These are phyloP conservation scores for Urocitellus parryii DNA, from an alignment of 2,113 vertebrate species.

Conservation along the genomic window DNA sequence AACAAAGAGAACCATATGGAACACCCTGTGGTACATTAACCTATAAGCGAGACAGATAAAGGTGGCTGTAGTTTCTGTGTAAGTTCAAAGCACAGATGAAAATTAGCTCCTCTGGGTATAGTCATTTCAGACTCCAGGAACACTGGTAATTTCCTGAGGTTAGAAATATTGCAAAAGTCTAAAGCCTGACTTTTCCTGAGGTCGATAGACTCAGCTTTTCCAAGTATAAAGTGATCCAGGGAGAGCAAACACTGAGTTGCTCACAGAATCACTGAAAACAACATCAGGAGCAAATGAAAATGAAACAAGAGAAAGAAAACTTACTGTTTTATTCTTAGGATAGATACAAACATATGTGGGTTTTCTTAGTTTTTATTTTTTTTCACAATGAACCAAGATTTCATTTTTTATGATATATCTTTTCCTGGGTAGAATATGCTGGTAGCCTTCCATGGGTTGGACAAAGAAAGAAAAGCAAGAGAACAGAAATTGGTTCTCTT, in stretches of 20 bases:
- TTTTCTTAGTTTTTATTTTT: constrained; percentile 31
- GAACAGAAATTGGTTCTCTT: not conserved
- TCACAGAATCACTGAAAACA: not conserved
- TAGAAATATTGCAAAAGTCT: constrained; percentile 57
- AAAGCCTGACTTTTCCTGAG: constrained; percentile 10
- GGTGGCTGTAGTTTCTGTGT: not conserved
- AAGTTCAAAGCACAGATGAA: constrained; percentile 67
- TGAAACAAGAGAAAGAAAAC: not conserved
- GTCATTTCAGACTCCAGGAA: constrained; percentile 49
- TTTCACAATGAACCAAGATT: not conserved
- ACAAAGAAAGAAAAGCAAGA: not conserved
- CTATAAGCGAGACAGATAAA: constrained; percentile 20
- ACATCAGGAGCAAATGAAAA: not conserved
- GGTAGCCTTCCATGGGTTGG: not conserved
- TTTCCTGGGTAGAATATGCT: not conserved
- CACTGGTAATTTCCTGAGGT: constrained; percentile 57
- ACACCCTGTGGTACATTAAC: constrained; percentile 32
- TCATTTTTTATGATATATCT: constrained; percentile 8
- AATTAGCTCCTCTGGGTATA: constrained; percentile 56
- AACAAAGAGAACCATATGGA: constrained; percentile 49
- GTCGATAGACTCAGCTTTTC: constrained; percentile 13
- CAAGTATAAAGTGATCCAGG: not conserved
- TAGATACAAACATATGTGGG: not conserved
- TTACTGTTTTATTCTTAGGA: not conserved
- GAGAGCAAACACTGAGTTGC: not conserved